These are phyloP conservation scores for Meghimatium bilineatum DNA, from an alignment of 2,888 invertebrate species.

Conservation along the genomic window DNA sequence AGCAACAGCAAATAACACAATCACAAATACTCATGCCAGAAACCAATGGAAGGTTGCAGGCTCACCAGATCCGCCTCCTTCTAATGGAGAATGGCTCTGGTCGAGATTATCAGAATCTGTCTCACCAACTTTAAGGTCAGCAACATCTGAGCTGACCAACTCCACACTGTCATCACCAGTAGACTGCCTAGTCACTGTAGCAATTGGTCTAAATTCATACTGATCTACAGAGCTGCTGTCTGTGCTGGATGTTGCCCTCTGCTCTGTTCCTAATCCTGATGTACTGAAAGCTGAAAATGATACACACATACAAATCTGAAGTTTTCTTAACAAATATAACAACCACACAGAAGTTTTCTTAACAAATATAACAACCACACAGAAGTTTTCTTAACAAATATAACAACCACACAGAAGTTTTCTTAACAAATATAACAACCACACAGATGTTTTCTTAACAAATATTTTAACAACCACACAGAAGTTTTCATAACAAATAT, in stretches of 20 bases:
- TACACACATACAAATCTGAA: not conserved
- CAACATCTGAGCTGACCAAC: constrained; percentile 42
- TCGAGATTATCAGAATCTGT: constrained; percentile 39
- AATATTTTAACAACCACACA: too few relatives aligned
- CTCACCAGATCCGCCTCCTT: constrained; percentile 34
- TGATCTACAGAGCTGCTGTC: constrained; percentile 47
- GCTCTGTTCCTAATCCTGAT: constrained; percentile 31
- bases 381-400: too few relatives aligned
- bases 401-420: too few relatives aligned
- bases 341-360: too few relatives aligned
- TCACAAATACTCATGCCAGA: constrained; percentile 3
- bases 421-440: too few relatives aligned
- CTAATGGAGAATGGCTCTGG: constrained; percentile 25
- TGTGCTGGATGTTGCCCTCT: constrained; percentile 29
- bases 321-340: too few relatives aligned
- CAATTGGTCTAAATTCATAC: constrained; percentile 52
- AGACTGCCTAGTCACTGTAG: constrained; percentile 49
- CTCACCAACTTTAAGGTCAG: constrained; percentile 43
- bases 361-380: too few relatives aligned
- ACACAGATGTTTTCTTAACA: too few relatives aligned
- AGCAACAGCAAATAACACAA: not conserved
- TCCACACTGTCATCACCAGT: constrained; percentile 45
- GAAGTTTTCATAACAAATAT: too few relatives aligned
- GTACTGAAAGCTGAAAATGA: not conserved
- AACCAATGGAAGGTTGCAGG: constrained; percentile 6